Percentiles rank a stretch among this genome's conserved stretches.
Conservation (phyloP, 2,888 invertebrate genomes). For the Agonopterix alstromeriana region DNA sequence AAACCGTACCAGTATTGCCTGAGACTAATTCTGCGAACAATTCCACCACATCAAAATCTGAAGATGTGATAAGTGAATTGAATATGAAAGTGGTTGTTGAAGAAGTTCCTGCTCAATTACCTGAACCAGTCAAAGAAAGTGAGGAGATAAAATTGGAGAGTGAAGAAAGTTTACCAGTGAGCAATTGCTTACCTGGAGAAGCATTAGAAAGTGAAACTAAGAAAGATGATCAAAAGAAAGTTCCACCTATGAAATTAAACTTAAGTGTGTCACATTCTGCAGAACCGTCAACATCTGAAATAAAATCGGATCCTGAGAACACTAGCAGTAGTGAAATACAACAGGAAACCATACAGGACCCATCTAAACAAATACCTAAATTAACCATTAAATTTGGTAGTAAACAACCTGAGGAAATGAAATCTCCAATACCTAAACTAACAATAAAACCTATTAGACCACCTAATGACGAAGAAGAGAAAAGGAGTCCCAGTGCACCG, state of each 20-base stretch:
- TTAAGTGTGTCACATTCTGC: slow-evolving; percentile 18
- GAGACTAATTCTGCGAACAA: slow-evolving; percentile 1
- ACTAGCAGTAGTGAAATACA: slow-evolving; percentile 17
- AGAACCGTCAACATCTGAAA: slow-evolving; percentile 15
- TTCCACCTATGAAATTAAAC: slow-evolving; percentile 44
- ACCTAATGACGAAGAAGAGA: slow-evolving; percentile 24
- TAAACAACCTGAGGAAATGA: slow-evolving; percentile 54
- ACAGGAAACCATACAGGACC: slow-evolving; percentile 22
- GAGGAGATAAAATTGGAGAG: neutral
- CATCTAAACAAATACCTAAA: slow-evolving; percentile 64
- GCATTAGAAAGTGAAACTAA: neutral
- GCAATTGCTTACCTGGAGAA: neutral
- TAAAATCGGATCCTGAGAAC: slow-evolving; percentile 12
- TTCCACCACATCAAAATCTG: neutral
- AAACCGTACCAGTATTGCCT: slow-evolving; percentile 3
- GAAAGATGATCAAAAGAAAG: slow-evolving; percentile 28
- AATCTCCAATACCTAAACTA: slow-evolving; percentile 58
- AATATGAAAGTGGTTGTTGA: neutral
- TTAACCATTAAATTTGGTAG: slow-evolving; percentile 64
- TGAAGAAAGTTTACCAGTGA: neutral
- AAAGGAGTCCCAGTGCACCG: slow-evolving; percentile 36
- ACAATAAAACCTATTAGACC: slow-evolving; percentile 55
- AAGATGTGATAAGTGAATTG: slow-evolving; percentile 1
- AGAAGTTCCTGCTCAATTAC: too few relatives aligned
- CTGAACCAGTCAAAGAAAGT: neutral